Evolutionary conservation across 2,113 vertebrate species (phyloP).

Genomic region (Dromiciops gliroides): DNA sequence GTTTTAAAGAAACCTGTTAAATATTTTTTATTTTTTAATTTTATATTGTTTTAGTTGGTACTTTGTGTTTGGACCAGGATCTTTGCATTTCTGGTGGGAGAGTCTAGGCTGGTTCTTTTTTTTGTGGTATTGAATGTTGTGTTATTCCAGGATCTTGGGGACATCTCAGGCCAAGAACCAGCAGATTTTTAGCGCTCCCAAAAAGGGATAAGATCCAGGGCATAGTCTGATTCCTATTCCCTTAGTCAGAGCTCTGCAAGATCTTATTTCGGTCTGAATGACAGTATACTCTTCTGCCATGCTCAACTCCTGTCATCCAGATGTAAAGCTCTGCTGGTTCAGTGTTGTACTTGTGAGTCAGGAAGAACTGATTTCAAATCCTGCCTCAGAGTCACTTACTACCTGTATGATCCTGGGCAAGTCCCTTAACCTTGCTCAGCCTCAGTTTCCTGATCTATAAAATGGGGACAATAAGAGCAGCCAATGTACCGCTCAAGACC

Average conservation of each 20-base stretch:
- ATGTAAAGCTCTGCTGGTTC: not conserved
- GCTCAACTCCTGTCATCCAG: not conserved
- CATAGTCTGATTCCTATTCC: not conserved
- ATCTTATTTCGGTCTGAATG: not conserved
- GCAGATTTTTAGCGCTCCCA: not conserved
- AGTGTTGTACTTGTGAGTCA: too few species aligned
- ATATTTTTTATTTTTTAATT: not conserved
- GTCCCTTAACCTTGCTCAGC: too few species aligned
- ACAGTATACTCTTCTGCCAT: not conserved
- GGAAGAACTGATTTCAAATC: too few species aligned
- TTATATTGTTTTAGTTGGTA: not conserved
- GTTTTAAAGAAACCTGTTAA: not conserved
- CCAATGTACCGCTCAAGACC: too few species aligned
- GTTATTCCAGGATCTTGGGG: not conserved
- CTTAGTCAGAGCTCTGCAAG: not conserved
- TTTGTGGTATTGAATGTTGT: not conserved
- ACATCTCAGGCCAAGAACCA: not conserved
- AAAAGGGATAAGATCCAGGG: not conserved
- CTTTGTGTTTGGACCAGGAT: not conserved
- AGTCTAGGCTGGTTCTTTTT: not conserved
- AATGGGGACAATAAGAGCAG: too few species aligned
- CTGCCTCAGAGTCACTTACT: too few species aligned
- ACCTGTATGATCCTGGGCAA: too few species aligned
- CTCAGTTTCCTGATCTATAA: too few species aligned
- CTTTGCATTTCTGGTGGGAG: not conserved